A percentile compares a stretch with the other conserved stretches of the same genome.
Evolutionary conservation across 2,113 vertebrate genomes (phyloP).

Genomic region (Corythaixoides concolor): DNA sequence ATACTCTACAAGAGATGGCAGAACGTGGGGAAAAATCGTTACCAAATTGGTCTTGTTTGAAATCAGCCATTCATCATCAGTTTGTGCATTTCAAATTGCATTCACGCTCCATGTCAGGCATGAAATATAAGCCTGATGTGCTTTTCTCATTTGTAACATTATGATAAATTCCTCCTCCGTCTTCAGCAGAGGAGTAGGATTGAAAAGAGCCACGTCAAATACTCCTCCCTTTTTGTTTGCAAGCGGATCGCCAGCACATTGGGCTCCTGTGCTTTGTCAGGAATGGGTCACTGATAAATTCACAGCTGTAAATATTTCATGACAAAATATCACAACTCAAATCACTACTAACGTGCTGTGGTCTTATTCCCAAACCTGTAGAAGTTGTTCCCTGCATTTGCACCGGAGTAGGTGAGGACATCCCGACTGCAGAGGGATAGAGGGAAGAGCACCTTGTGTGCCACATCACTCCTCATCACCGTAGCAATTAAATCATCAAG

Average conservation of each 20-base stretch:
- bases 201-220: neutral
- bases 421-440: accelerated
- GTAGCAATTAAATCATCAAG: neutral
- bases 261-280: neutral
- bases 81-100: neutral
- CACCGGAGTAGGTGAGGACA: neutral
- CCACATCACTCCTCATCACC: neutral
- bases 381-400: neutral
- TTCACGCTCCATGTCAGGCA: neutral
- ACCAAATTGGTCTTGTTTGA: neutral
- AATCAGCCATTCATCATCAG: neutral
- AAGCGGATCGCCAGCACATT: neutral
- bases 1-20: neutral
- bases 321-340: neutral
- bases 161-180: neutral
- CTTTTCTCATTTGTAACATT: neutral
- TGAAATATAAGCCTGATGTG: neutral
- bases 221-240: neutral
- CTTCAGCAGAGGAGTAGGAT: neutral
- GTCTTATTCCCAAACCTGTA: neutral
- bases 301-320: neutral
- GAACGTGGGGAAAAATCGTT: neutral
- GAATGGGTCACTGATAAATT: neutral
- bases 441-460: neutral
- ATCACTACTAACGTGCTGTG: neutral